Base-by-base conservation (phyloP, 2,888 invertebrate genomes). In the Cacoxenus indagator region DNA sequence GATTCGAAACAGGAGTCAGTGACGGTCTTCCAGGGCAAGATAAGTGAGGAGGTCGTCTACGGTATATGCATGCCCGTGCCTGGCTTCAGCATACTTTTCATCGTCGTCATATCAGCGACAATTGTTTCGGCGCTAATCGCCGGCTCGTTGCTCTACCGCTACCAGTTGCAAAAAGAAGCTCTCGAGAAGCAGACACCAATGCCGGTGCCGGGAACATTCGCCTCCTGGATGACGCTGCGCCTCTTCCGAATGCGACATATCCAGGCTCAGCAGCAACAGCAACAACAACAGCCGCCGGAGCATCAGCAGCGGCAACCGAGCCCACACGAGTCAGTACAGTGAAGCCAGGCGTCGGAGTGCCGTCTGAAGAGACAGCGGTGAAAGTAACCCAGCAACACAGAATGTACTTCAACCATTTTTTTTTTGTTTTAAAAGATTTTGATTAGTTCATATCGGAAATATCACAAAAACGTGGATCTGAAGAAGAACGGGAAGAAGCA, bases 21-120 rank as follows among this genome's bases (percentile, higher is more conserved):
- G 1, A 95, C 95, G 2, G 95, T 96, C 0, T 95, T 95, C 87
- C 95, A 95, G 87, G 95, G 96, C 65, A 91, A 94, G 84, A 96
- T 95, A 83, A 91, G 93, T 61, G 96, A 96, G 86, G 96, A 96
- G 89, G 95, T 95, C 0, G 95, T 96, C 6, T 96, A 96, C 86
- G 96, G 96, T 31, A 95, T 96, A 65, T 96, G 96, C 82, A 92
- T 96, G 90, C 96, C 96, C 0, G 94, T 96, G 26, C 93, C 95
- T 0, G 95, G 95, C 27, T 96, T 96, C 86, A 96, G 96, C 77
- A 93, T 95, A 4, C 90, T 96, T 17, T 96, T 96, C 88, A 94
- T 96, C 65, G 91, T 96, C 14, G 95, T 96, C 0, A 95, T 96
- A 0, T 92, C 95, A 9, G 95, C 95, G 0, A 95, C 96, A 0